These are phyloP conservation scores for Enhydra lutris DNA, from an alignment of 2,113 vertebrate species.

Conservation along the genomic window DNA sequence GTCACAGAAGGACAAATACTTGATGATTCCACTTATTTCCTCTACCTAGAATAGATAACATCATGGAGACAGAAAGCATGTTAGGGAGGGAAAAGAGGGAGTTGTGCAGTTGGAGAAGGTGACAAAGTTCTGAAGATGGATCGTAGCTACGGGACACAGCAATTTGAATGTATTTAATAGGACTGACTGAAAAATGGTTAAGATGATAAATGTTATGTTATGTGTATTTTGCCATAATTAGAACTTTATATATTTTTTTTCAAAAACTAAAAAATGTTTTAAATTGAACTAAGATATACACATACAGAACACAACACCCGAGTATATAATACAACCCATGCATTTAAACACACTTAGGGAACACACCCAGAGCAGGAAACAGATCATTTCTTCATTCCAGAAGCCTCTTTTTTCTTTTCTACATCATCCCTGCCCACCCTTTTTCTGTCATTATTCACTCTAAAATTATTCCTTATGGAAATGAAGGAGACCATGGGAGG, in stretches of 20 bases:
- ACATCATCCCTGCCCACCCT: no score
- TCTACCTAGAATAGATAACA: neutral
- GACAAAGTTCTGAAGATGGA: neutral
- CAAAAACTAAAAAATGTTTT: neutral
- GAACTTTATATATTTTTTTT: neutral
- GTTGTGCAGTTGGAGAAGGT: no score
- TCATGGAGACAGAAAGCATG: neutral
- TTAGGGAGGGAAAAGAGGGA: neutral
- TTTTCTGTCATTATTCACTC: neutral
- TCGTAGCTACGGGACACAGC: neutral
- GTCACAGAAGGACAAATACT: neutral
- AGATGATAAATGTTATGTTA: neutral
- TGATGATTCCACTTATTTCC: rapidly evolving
- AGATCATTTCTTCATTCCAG: neutral
- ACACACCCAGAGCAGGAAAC: neutral
- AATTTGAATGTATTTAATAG: neutral
- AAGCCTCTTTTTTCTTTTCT: neutral
- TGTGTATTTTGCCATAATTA: neutral
- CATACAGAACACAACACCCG: rapidly evolving
- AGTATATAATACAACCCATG: rapidly evolving
- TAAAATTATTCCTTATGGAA: neutral
- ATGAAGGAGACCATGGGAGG: neutral
- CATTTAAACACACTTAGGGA: neutral
- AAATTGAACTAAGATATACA: neutral
- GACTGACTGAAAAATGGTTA: neutral